A percentile compares a stretch with the other conserved stretches of the same genome.
Evolutionary conservation across 2,888 invertebrate genomes (phyloP).

Genomic region (Arenicola marina): DNA sequence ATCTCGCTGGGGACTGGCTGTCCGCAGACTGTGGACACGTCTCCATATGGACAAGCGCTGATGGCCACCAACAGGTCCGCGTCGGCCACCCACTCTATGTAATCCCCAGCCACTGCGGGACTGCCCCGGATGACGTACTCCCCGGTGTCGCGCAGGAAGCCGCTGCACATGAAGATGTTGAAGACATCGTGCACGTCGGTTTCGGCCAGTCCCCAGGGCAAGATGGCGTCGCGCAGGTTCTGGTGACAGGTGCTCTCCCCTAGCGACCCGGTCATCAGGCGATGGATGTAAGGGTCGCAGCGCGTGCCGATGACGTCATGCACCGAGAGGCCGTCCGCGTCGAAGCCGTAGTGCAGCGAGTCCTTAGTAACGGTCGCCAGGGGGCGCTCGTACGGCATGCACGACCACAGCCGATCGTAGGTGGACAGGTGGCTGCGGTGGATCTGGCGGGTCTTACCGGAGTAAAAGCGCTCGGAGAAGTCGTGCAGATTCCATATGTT

Average conservation of each 20-base stretch:
- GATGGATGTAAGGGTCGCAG: slow-evolving; percentile 22
- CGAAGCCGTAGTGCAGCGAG: slow-evolving; percentile 19
- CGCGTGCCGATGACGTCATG: slow-evolving; percentile 26
- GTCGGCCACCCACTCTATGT: slow-evolving; percentile 21
- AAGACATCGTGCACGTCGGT: slow-evolving; percentile 23
- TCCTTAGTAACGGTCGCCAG: slow-evolving; percentile 22
- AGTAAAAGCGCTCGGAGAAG: slow-evolving; percentile 15
- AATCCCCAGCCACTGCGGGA: slow-evolving; percentile 17
- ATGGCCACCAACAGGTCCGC: slow-evolving; percentile 21
- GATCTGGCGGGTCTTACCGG: slow-evolving; percentile 19
- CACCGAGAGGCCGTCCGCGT: slow-evolving; percentile 14
- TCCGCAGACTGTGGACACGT: too few relatives aligned
- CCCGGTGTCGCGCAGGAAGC: slow-evolving; percentile 10
- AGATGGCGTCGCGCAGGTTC: slow-evolving; percentile 15
- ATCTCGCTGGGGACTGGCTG: too few relatives aligned
- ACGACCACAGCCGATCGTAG: slow-evolving; percentile 22
- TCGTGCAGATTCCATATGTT: slow-evolving; percentile 24
- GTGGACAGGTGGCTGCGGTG: slow-evolving; percentile 17
- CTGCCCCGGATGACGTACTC: slow-evolving; percentile 15
- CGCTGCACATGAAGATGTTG: slow-evolving; percentile 25
- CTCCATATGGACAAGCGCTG: slow-evolving; percentile 24
- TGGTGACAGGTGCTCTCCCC: slow-evolving; percentile 10
- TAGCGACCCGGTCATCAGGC: slow-evolving; percentile 7
- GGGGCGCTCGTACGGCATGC: slow-evolving; percentile 17
- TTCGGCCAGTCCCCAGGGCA: slow-evolving; percentile 11